Conservation (phyloP, 2,797 vertebrate genomes). For the Austrolebias charrua region DNA sequence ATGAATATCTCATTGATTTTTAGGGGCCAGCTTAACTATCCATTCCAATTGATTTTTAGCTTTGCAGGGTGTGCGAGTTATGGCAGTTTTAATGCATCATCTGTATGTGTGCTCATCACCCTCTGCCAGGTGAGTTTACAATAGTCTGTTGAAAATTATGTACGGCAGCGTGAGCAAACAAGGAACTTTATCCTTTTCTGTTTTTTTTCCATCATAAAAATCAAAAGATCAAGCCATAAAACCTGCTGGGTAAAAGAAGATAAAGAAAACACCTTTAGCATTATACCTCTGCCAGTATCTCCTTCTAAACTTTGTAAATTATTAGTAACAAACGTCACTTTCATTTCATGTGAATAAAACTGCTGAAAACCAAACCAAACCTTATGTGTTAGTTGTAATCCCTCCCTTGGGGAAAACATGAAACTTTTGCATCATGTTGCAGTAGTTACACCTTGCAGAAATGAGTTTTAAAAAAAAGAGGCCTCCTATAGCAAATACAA, state of each 20-base stretch:
- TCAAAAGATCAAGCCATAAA: constrained; percentile 50
- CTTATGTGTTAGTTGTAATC: constrained; percentile 28
- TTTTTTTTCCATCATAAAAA: constrained; percentile 40
- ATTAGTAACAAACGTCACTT: constrained; percentile 28
- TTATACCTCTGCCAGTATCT: constrained; percentile 35
- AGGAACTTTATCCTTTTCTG: constrained; percentile 43
- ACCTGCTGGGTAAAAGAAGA: constrained; percentile 24
- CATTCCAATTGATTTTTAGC: constrained; percentile 86
- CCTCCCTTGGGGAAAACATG: constrained; percentile 31
- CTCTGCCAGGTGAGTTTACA: constrained; percentile 64
- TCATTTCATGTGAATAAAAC: constrained; percentile 37
- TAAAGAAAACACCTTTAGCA: constrained; percentile 45
- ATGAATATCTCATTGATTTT: constrained; percentile 88
- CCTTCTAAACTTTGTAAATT: constrained; percentile 42
- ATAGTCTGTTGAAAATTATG: constrained; percentile 55
- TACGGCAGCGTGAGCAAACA: constrained; percentile 47
- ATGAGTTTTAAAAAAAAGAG: constrained; percentile 34
- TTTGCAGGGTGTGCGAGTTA: constrained; percentile 83
- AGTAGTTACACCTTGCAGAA: constrained; percentile 30
- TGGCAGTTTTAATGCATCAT: constrained; percentile 84
- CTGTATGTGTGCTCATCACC: constrained; percentile 77
- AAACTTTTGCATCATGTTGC: constrained; percentile 49
- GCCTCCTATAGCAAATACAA: constrained; percentile 22
- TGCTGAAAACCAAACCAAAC: constrained; percentile 40
- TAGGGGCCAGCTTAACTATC: constrained; percentile 86